Base-by-base conservation (phyloP, 2,113 vertebrate species). In the Epinephelus moara region DNA sequence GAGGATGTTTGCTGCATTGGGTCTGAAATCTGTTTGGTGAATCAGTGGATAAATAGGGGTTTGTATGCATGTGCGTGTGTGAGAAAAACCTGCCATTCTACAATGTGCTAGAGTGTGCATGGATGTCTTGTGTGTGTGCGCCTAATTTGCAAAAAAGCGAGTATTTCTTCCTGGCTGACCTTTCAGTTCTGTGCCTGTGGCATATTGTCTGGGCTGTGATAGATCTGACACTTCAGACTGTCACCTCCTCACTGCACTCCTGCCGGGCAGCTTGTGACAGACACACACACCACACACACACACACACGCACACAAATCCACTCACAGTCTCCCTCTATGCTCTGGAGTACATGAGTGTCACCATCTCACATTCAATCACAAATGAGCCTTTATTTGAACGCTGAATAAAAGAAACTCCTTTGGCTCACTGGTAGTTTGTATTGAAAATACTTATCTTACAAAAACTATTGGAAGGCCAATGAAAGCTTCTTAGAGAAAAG, bases 201-300 rank as follows among this genome's bases (percentile, higher is more conserved):
- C 23, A 30, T 33, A 52, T 37, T 69, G 79, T 76, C 68, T 66
- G 4, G 42, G 45, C 40, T 69, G 60, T 59, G 62, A 77, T 71
- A 25, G 47, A 69, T 82, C 56, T 77, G 79, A 83, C 82, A 83
- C 63, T 81, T 81, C 63, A 89, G 67, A 87, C 60, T 60, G 64
- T 78, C 81, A 75, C 3, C 61, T 71, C 47, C 25, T 61, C 75
- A 64, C 57, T 72, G 47, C 37, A 21, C 61, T 57, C 71, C 80
- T 66, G 69, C 63, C 2, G 19, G 57, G 68, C 67, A 59, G 66
- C 30, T 49, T 71, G 62, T 27, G 40, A 77, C 57, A 63, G 61
- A 74, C 64, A 52, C 27, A n/a, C 49, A 53, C 30, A 30, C 30
- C 67, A 74, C 64, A 52, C 27, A n/a, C 49, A 37, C 30, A 30